Conservation (phyloP, 2,888 invertebrate genomes). For the Chymomyza amoena region DNA sequence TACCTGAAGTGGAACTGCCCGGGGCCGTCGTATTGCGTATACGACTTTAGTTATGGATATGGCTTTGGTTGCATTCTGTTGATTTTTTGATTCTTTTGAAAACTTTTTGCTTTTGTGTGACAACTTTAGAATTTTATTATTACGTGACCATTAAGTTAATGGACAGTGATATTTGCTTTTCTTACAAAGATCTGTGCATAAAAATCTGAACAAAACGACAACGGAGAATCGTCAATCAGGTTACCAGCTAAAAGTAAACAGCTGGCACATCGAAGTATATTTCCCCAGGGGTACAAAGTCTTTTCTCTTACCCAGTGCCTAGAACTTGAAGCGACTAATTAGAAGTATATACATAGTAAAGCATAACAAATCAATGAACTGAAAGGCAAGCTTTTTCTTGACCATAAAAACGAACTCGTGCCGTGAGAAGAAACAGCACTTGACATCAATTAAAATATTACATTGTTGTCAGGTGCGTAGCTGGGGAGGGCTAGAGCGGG, state of each 20-base stretch:
- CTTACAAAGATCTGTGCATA: neutral
- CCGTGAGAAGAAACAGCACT: neutral
- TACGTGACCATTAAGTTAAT: constrained; percentile 57
- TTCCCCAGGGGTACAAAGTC: neutral
- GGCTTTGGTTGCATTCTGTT: constrained; percentile 3
- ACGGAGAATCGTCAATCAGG: neutral
- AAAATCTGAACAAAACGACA: neutral
- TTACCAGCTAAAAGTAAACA: neutral
- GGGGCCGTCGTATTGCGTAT: neutral
- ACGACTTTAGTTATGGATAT: neutral
- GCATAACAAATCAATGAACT: neutral
- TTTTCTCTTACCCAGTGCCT: neutral
- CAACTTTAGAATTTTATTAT: constrained; percentile 57
- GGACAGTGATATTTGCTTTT: constrained; percentile 8
- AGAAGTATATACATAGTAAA: neutral
- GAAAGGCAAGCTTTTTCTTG: neutral
- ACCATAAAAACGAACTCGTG: neutral
- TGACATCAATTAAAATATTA: neutral
- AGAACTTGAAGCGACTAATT: no score
- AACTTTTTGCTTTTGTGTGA: neutral
- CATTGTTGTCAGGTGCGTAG: neutral
- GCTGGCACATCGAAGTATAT: neutral
- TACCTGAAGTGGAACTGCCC: neutral
- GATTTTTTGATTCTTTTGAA: constrained; percentile 17
- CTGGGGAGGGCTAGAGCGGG: no score